Evolutionary conservation across 2,888 invertebrate species (phyloP).

Genomic region (Rhabditoides inermis): DNA sequence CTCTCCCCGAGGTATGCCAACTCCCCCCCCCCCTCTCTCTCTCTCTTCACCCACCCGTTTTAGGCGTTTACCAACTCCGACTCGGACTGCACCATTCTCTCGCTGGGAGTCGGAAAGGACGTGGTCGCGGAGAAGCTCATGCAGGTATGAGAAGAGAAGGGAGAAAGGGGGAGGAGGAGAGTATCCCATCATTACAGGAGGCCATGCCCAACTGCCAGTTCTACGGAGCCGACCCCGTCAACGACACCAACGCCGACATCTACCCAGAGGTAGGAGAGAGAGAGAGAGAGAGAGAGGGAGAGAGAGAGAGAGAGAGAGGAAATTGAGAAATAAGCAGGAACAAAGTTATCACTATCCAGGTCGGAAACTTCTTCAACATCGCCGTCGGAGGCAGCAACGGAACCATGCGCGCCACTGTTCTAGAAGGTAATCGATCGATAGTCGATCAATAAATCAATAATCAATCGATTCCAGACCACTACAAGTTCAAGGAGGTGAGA

Average conservation of each 20-base stretch:
- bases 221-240: conserved; percentile 26
- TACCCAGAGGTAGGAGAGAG: conserved; percentile 14
- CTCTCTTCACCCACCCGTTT: background rate
- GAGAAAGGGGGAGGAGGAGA: too few relatives aligned
- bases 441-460: background rate
- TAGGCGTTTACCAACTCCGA: background rate
- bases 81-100: conserved; percentile 18
- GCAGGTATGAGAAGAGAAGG: too few relatives aligned
- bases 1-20: background rate
- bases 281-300: too few relatives aligned
- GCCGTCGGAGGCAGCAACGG: conserved; percentile 26
- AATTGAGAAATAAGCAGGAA: too few relatives aligned
- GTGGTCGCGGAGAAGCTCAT: conserved; percentile 25
- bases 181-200: background rate
- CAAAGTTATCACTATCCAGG: too few relatives aligned
- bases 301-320: too few relatives aligned
- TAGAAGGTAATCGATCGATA: conserved; percentile 14
- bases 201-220: conserved; percentile 19
- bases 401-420: conserved; percentile 20
- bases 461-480: conserved; percentile 14
- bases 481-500: conserved; percentile 21
- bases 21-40: background rate
- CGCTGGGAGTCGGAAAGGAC: conserved; percentile 29
- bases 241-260: conserved; percentile 23
- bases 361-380: conserved; percentile 25